phyloP scores from a whole-genome alignment of 2,888 invertebrate genomes.

The Thymelicus lineola region DNA sequence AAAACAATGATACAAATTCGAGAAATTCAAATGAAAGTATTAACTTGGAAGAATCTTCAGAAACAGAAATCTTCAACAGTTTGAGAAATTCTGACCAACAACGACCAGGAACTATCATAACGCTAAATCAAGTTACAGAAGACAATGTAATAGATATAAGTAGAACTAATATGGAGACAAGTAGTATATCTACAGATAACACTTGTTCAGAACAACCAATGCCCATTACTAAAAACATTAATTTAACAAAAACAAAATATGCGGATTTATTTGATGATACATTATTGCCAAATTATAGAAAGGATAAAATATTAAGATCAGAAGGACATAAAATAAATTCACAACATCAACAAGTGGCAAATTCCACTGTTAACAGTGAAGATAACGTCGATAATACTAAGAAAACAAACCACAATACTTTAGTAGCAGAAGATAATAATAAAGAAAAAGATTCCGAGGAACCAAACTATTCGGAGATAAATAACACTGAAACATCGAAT shows the following conservation, averaged over 20 bases:
- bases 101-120: no score
- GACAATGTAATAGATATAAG: background rate
- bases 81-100: no score
- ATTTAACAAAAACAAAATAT: no score
- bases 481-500: background rate
- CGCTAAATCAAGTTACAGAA: no score
- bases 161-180: background rate
- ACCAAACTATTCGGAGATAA: background rate
- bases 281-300: background rate
- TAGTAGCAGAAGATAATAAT: background rate
- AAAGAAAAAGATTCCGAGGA: background rate
- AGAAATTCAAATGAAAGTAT: background rate
- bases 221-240: no score
- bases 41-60: background rate
- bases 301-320: background rate
- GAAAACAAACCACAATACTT: background rate
- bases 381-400: background rate
- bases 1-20: background rate
- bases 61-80: background rate
- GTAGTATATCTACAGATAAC: background rate
- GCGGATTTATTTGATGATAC: no score
- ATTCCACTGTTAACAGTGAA: background rate
- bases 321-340: background rate
- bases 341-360: background rate
- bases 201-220: no score